A percentile compares a stretch with the other conserved stretches of the same genome.
Conservation (phyloP, 2,113 vertebrate species). For the Oreochromis aureus region DNA sequence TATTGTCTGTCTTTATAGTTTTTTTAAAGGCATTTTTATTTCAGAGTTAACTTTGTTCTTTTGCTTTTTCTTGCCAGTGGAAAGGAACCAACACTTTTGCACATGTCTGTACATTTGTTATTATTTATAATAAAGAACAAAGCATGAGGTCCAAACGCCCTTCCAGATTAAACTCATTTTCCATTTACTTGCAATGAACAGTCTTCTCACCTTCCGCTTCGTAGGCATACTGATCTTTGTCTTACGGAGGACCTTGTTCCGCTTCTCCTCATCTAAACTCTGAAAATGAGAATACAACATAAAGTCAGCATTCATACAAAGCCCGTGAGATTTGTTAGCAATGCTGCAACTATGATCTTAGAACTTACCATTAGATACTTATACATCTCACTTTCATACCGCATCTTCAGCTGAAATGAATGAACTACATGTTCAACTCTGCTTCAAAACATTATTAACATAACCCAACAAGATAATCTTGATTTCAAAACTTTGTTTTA, state of each 20-base stretch:
- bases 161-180: background rate
- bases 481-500: background rate
- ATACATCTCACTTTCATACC: background rate
- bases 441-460: background rate
- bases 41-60: background rate
- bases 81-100: background rate
- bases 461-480: background rate
- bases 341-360: background rate
- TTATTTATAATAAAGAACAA: background rate
- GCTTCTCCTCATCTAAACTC: background rate
- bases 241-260: background rate
- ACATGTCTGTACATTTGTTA: background rate
- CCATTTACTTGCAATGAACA: background rate
- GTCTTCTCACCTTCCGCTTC: background rate
- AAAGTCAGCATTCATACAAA: background rate
- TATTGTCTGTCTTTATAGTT: background rate
- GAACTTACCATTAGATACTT: background rate
- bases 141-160: background rate
- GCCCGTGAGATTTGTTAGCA: background rate
- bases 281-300: background rate
- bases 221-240: background rate
- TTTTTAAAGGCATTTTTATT: background rate
- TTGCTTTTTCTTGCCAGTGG: background rate
- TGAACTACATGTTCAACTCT: background rate
- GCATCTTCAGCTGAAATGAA: constrained; percentile 32